Evolutionary conservation across 2,888 invertebrate species (phyloP).

Genomic region (Pseudolycoriella hygida): DNA sequence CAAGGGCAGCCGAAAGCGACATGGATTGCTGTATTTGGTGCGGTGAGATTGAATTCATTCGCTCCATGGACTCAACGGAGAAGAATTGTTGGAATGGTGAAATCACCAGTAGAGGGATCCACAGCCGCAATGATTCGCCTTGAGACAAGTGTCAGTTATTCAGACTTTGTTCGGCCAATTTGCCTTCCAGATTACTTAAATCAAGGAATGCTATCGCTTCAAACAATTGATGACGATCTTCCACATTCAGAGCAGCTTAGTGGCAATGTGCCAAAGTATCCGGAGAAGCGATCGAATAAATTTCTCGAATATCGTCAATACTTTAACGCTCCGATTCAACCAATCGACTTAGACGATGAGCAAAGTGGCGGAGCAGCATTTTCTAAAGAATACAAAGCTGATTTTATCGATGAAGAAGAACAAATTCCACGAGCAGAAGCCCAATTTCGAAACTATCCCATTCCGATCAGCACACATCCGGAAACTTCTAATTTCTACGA

Average conservation of each 20-base stretch:
- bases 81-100: conserved; percentile 63
- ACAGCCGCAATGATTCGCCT: conserved; percentile 65
- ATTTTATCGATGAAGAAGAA: conserved; percentile 14
- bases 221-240: not conserved
- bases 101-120: conserved; percentile 78
- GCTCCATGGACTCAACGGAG: conserved; percentile 80
- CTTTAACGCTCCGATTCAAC: not conserved
- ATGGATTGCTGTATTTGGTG: conserved; percentile 67
- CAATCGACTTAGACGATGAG: not conserved
- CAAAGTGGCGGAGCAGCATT: not conserved
- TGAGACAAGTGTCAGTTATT: conserved; percentile 53
- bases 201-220: not conserved
- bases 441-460: conserved; percentile 19
- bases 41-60: conserved; percentile 55
- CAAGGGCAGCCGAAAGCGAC: conserved; percentile 76
- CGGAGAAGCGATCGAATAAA: not conserved
- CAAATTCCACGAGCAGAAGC: conserved; percentile 23
- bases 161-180: conserved; percentile 69
- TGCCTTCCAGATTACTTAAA: conserved; percentile 47
- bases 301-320: conserved; percentile 2
- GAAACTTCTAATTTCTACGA: conserved; percentile 20
- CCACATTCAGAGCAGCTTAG: conserved; percentile 8
- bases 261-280: not conserved
- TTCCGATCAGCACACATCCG: conserved; percentile 22
- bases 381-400: conserved; percentile 5